Percentiles rank a stretch among this genome's conserved stretches.
Conservation (phyloP, 2,113 vertebrate species). For the Donacobius atricapilla region DNA sequence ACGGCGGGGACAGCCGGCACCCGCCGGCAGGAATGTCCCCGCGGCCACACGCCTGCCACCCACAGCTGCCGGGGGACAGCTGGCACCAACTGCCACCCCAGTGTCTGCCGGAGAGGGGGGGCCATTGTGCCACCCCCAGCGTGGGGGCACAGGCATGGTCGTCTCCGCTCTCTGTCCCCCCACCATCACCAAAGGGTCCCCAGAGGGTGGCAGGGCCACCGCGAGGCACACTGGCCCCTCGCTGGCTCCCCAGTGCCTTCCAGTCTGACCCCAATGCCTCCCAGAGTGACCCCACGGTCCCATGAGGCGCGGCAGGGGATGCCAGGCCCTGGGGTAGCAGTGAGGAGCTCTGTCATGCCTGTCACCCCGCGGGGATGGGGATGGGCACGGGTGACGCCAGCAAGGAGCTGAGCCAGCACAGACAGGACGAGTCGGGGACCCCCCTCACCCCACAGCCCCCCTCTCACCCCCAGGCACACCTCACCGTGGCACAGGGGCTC, state of each 20-base stretch:
- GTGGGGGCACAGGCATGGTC: fast-evolving
- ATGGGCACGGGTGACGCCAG: neutral
- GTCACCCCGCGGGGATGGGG: neutral
- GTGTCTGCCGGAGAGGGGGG: neutral
- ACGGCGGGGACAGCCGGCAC: neutral
- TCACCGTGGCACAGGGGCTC: neutral
- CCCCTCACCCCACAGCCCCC: neutral
- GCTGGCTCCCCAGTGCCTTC: neutral
- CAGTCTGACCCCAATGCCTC: neutral
- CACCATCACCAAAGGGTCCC: neutral
- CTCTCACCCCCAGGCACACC: neutral
- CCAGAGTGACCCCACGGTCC: neutral
- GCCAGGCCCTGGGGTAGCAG: neutral
- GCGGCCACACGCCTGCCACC: neutral
- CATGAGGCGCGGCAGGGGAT: fast-evolving
- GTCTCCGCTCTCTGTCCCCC: neutral
- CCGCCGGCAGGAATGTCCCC: neutral
- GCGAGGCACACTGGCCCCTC: fast-evolving
- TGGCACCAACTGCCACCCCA: neutral
- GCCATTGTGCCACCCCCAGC: neutral
- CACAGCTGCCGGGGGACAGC: slow-evolving; percentile 18
- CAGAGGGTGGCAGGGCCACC: neutral
- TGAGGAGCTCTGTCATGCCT: neutral
- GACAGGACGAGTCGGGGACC: slow-evolving; percentile 73
- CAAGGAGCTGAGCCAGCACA: neutral